Evolutionary conservation across 1,140 invertebrate species (phyloP), one percentile per base, ranked within the genome.

Genomic region (Reticulitermes speratus): DNA sequence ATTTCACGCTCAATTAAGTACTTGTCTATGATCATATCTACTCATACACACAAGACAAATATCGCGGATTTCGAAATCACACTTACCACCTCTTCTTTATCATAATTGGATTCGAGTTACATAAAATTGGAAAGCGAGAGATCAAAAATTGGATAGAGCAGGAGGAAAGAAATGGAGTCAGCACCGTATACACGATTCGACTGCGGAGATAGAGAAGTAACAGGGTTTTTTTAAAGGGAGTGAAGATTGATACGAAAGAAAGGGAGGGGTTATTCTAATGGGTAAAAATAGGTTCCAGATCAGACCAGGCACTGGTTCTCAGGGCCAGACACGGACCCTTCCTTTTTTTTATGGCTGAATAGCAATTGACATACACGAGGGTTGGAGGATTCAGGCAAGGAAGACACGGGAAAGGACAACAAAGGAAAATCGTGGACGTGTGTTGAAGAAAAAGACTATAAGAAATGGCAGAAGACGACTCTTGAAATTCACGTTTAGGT

Each of bases 71-170:
- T 75, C 1, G 25, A 75, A 75, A n/a, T 75, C n/a, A 25, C 65
- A 75, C 65, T 75, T 75, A 75, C n/a, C n/a, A n/a, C 65, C n/a
- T 75, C n/a, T 75, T 75, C 65, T 75, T 75, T 75, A 75, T 75
- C 65, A 30, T 75, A 75, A 75, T 30, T 75, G 25, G 65, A 75
- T 30, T 75, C 65, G 65, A 30, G 65, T 75, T 75, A 75, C n/a
- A 75, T 30, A 25, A 75, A 75, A 75, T 30, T 75, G 65, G 65
- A 75, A 75, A 75, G 65, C 25, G 65, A 75, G 65, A 75, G 8
- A 75, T 25, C 14, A 12, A 6, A n/a, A 30, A 75, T 11, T 30
- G 9, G 19, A 75, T 30, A 2, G 1, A 75, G 14, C 19, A 55
- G 16, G 52, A 55, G 52, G 19, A 21, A 55, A 14, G 52, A 30